Conservation (phyloP, 2,888 invertebrate species). For the Papilio gigon region DNA sequence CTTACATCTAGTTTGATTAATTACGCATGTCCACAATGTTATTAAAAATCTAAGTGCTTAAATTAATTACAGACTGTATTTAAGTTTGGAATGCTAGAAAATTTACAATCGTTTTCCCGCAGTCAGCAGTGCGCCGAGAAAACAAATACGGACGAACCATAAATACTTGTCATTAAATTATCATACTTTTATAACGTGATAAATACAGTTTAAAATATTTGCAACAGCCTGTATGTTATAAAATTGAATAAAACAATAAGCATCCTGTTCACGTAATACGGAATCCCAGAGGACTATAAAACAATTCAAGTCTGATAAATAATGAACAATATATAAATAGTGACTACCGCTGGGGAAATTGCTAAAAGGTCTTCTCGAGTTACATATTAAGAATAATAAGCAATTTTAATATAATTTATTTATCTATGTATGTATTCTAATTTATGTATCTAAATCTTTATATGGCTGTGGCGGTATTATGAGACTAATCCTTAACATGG, state of each 20-base stretch:
- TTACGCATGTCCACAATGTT: constrained; percentile 40
- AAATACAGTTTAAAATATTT: not conserved
- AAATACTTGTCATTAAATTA: no score
- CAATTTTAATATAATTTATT: not conserved
- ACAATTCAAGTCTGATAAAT: constrained; percentile 8
- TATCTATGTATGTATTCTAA: no score
- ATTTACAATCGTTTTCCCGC: no score
- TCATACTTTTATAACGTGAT: not conserved
- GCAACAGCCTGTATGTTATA: constrained; percentile 2
- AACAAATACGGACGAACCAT: no score
- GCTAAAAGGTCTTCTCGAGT: not conserved
- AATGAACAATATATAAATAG: not conserved
- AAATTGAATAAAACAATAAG: not conserved
- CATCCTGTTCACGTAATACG: not conserved
- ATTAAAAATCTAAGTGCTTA: constrained; percentile 40
- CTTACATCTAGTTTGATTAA: constrained; percentile 36
- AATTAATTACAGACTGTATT: constrained; percentile 4
- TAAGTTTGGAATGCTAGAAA: no score
- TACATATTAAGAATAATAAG: constrained; percentile 6
- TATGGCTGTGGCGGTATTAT: not conserved
- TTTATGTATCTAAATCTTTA: not conserved
- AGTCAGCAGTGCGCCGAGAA: no score
- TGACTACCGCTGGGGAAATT: not conserved
- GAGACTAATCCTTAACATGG: not conserved
- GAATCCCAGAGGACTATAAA: constrained; percentile 1